Evolutionary conservation across 1,140 invertebrate genomes (phyloP).

Genomic region (Eriosoma lanigerum): DNA sequence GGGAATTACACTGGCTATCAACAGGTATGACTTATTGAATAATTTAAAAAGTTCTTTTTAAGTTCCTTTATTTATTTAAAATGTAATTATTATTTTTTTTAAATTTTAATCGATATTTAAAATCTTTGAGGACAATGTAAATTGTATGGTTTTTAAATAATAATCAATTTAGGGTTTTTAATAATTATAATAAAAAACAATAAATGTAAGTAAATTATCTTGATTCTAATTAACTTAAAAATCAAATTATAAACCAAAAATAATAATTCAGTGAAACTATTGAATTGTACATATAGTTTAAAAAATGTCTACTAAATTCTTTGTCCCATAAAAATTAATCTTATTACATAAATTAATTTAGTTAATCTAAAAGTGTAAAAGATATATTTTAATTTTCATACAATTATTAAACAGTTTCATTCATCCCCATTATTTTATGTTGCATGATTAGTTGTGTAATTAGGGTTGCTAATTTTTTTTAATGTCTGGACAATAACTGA

Average conservation of each 20-base stretch:
- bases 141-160: conserved; percentile 32
- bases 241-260: no score
- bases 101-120: not conserved
- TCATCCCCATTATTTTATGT: not conserved
- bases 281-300: no score
- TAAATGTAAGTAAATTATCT: no score
- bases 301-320: no score
- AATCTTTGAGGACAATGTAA: conserved; percentile 7
- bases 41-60: not conserved
- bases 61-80: conserved; percentile 25
- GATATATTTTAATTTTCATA: not conserved
- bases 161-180: not conserved
- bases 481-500: no score
- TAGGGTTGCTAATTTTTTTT: no score
- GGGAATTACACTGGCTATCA: conserved; percentile 62
- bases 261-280: no score
- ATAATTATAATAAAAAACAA: no score
- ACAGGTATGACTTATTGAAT: conserved; percentile 56
- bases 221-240: no score
- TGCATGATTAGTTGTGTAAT: no score
- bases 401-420: not conserved
- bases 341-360: not conserved
- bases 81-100: not conserved
- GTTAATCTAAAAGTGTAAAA: not conserved
- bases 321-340: not conserved